Percentiles rank a stretch among this genome's conserved stretches.
phyloP scores from a whole-genome alignment of 2,113 vertebrate genomes.

The Tragelaphus strepsiceros region DNA sequence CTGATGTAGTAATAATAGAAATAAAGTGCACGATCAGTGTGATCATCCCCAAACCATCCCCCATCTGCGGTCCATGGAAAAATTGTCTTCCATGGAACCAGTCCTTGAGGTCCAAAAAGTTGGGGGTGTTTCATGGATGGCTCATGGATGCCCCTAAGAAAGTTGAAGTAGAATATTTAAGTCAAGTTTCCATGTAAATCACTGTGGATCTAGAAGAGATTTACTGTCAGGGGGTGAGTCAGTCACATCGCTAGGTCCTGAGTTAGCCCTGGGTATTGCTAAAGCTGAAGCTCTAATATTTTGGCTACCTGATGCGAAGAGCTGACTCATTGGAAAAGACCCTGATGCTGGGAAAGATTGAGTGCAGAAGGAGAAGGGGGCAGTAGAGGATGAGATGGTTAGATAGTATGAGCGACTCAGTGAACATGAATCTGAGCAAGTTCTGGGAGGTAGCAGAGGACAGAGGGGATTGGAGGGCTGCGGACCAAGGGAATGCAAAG shows the following conservation, averaged over 20 bases:
- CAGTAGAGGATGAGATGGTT: not conserved
- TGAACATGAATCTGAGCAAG: not conserved
- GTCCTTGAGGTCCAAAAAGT: not conserved
- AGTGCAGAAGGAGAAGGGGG: not conserved
- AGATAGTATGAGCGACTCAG: not conserved
- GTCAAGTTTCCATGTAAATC: not conserved
- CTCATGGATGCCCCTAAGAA: not conserved
- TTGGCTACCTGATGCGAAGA: not conserved
- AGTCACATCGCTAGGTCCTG: not conserved
- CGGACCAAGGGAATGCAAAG: not conserved
- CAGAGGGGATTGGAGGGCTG: not conserved
- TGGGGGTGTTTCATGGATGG: not conserved
- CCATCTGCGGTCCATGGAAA: not conserved
- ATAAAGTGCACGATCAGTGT: accelerated
- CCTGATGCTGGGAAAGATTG: not conserved
- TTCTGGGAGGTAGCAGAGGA: not conserved
- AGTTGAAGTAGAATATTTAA: not conserved
- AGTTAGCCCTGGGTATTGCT: not conserved
- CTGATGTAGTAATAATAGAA: not conserved
- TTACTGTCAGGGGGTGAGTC: accelerated
- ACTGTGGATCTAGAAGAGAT: not conserved
- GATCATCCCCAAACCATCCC: not conserved
- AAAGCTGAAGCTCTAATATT: not conserved
- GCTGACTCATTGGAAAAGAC: not conserved
- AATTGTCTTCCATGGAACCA: not conserved